Percentiles rank a stretch among this genome's conserved stretches.
phyloP scores from a whole-genome alignment of 2,888 invertebrate species.

The Cenopis cana region DNA sequence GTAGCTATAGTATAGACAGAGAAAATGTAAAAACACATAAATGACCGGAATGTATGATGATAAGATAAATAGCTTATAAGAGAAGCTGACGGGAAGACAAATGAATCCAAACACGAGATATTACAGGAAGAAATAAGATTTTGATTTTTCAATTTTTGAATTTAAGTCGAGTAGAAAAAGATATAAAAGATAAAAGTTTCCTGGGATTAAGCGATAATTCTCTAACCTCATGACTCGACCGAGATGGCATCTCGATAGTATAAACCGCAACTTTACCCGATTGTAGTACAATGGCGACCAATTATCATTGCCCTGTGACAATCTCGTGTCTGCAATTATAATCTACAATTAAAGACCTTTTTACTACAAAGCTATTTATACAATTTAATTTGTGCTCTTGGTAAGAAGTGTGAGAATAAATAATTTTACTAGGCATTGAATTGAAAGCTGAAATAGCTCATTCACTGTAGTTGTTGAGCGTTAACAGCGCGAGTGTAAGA shows the following conservation, averaged over 20 bases:
- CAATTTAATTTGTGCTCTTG: neutral
- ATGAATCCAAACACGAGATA: too few relatives aligned
- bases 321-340: conserved; percentile 28
- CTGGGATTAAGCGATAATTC: neutral
- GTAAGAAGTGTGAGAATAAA: conserved; percentile 1
- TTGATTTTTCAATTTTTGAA: too few relatives aligned
- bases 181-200: too few relatives aligned
- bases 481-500: neutral
- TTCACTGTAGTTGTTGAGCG: neutral
- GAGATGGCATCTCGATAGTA: neutral
- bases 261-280: neutral
- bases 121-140: too few relatives aligned
- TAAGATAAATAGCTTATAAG: too few relatives aligned
- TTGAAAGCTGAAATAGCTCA: neutral
- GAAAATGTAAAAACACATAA: too few relatives aligned
- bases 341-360: neutral
- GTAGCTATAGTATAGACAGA: too few relatives aligned
- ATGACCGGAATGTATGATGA: too few relatives aligned
- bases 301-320: conserved; percentile 8
- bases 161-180: too few relatives aligned
- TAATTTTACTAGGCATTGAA: neutral
- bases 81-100: too few relatives aligned
- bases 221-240: neutral
- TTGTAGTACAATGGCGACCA: conserved; percentile 15
- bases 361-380: conserved; percentile 13